Percentiles rank a stretch among this genome's conserved stretches.
These are phyloP conservation scores for Riptortus pedestris DNA, from an alignment of 1,140 invertebrate genomes.

Conservation along the genomic window DNA sequence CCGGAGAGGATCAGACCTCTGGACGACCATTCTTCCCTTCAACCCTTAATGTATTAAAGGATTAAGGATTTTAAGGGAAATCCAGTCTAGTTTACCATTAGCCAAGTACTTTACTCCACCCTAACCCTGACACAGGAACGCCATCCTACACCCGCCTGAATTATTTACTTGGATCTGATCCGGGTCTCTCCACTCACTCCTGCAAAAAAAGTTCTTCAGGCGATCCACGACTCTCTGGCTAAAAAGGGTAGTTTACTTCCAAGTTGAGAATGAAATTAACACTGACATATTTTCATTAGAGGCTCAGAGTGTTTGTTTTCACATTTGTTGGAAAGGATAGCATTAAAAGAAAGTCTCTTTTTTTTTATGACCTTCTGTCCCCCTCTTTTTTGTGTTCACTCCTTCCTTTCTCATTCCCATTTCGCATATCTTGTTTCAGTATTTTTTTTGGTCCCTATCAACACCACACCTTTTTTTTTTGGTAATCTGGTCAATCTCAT, in stretches of 20 bases:
- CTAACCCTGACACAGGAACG: background rate
- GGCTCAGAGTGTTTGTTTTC: background rate
- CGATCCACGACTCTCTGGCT: background rate
- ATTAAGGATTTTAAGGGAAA: conserved; percentile 23
- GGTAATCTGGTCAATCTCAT: too few species aligned
- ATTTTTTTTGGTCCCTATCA: too few species aligned
- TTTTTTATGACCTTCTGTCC: background rate
- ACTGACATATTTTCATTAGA: conserved; percentile 13
- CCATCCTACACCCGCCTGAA: conserved; percentile 13
- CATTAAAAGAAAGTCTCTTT: background rate
- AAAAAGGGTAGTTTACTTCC: conserved; percentile 5
- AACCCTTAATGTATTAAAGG: conserved; percentile 9
- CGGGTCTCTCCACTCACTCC: background rate
- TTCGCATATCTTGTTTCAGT: too few species aligned
- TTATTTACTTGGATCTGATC: conserved; percentile 18
- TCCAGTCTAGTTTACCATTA: conserved; percentile 15
- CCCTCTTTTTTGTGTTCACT: background rate
- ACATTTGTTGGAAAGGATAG: background rate
- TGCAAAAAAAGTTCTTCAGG: conserved; percentile 16
- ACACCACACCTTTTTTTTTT: too few species aligned
- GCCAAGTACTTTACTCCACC: background rate
- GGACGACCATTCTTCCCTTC: conserved; percentile 1
- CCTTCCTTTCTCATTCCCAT: background rate
- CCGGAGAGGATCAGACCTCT: background rate
- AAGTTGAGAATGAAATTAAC: conserved; percentile 12